Evolutionary conservation across 2,797 vertebrate species (phyloP).

Genomic region (Leptoclinus maculatus): DNA sequence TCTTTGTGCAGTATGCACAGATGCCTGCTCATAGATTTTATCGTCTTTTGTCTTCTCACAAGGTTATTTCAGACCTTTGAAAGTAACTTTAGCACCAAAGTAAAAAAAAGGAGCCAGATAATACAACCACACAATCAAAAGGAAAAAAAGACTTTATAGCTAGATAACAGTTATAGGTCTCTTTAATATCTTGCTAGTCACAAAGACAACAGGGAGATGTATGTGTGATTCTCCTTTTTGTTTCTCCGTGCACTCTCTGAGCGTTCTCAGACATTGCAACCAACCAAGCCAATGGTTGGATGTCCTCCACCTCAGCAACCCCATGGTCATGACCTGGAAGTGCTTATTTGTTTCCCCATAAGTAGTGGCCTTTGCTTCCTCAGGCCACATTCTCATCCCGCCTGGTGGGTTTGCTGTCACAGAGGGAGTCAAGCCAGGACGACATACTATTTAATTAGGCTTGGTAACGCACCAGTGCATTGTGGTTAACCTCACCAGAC

Average conservation of each 20-base stretch:
- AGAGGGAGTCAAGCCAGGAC: slow-evolving; percentile 50
- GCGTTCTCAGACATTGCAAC: not conserved
- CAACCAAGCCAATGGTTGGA: not conserved
- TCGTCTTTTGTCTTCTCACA: slow-evolving; percentile 43
- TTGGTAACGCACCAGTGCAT: slow-evolving; percentile 78
- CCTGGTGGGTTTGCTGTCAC: slow-evolving; percentile 52
- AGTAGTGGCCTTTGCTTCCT: slow-evolving; percentile 38
- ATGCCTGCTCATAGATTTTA: slow-evolving; percentile 50
- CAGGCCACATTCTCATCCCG: slow-evolving; percentile 16
- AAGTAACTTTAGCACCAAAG: slow-evolving; percentile 36
- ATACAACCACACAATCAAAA: slow-evolving; percentile 4
- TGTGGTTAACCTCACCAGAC: slow-evolving; percentile 75
- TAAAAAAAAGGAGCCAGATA: not conserved
- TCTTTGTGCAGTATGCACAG: slow-evolving; percentile 40
- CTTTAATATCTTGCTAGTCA: not conserved
- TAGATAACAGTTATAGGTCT: not conserved
- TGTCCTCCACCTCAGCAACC: slow-evolving; percentile 12
- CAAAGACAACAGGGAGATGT: not conserved
- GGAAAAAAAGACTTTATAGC: not conserved
- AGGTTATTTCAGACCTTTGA: slow-evolving; percentile 56
- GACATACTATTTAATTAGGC: slow-evolving; percentile 81
- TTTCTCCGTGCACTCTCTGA: not conserved
- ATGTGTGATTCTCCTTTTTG: not conserved
- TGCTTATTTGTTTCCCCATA: slow-evolving; percentile 63
- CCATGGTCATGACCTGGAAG: slow-evolving; percentile 67